A percentile compares a stretch with the other conserved stretches of the same genome.
Conservation (phyloP, 1,140 invertebrate genomes). For the Diachasma alloeum region DNA sequence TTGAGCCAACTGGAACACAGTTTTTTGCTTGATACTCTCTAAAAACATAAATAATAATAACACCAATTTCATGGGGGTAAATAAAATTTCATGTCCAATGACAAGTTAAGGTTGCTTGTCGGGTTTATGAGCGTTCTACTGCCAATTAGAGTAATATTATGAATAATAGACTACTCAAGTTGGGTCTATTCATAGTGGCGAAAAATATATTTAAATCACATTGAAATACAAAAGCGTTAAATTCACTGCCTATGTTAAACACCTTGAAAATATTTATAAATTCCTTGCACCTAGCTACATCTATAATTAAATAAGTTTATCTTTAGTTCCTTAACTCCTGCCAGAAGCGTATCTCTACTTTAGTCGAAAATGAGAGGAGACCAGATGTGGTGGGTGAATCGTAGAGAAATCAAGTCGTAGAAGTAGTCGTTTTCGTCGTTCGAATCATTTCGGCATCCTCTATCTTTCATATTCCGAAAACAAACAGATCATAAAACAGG, state of each 20-base stretch:
- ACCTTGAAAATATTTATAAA: constrained; percentile 20
- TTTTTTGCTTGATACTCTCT: neutral
- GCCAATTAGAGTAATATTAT: no score
- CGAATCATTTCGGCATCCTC: no score
- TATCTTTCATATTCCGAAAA: neutral
- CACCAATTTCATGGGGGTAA: neutral
- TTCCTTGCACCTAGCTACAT: neutral
- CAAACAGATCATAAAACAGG: neutral
- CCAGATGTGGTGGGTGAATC: neutral
- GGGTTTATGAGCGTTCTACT: no score
- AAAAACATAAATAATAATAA: neutral
- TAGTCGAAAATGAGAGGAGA: neutral
- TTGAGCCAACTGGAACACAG: neutral
- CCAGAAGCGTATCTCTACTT: neutral
- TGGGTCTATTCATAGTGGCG: no score
- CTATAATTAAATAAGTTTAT: constrained; percentile 17
- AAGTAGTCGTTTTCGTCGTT: neutral
- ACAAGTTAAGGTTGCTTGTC: no score
- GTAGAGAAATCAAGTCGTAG: neutral
- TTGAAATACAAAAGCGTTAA: neutral
- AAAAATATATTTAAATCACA: no score
- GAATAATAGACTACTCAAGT: no score
- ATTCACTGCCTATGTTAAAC: neutral
- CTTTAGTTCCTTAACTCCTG: neutral
- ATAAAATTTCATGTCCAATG: no score